Evolutionary conservation across 2,113 vertebrate species (phyloP).

Genomic region (Phodopus roborovskii): DNA sequence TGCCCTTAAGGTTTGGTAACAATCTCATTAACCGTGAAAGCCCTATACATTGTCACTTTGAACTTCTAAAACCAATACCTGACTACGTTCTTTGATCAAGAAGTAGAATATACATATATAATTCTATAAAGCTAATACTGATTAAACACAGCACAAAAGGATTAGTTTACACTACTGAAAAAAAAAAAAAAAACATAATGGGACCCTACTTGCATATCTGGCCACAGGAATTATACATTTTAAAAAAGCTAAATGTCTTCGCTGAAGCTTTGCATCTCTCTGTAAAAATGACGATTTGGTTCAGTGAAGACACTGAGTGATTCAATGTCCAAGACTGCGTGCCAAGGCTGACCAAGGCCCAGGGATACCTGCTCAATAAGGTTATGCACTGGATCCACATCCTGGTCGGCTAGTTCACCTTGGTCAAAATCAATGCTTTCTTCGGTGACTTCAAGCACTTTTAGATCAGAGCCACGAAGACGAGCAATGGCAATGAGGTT

Average conservation of each 20-base stretch:
- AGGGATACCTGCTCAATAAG: conserved; percentile 98
- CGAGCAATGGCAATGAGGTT: conserved; percentile 98
- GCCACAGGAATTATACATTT: conserved; percentile 89
- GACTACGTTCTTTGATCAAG: conserved; percentile 93
- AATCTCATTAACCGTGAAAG: conserved; percentile 91
- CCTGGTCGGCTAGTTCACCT: conserved; percentile 93
- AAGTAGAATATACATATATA: conserved; percentile 96
- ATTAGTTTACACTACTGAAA: conserved; percentile 91
- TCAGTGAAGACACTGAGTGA: conserved; percentile 94
- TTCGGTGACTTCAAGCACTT: conserved; percentile 95
- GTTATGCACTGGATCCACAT: conserved; percentile 96
- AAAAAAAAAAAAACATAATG: conserved; percentile 88
- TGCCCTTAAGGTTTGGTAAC: conserved; percentile 84
- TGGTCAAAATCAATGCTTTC: conserved; percentile 99
- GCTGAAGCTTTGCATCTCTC: conserved; percentile 97
- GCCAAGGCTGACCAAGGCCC: conserved; percentile 95
- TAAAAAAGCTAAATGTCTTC: conserved; percentile 93
- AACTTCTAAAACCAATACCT: conserved; percentile 94
- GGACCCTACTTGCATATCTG: conserved; percentile 93
- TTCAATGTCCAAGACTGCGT: conserved; percentile 94
- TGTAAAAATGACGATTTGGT: conserved; percentile 97
- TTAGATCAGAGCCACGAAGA: conserved; percentile 95
- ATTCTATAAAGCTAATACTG: conserved; percentile 98
- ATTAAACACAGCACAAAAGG: conserved; percentile 95
- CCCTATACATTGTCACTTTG: conserved; percentile 89